Percentiles rank a stretch among this genome's conserved stretches.
Conservation (phyloP, 2,888 invertebrate species). For the Megalurothrips usitatus region DNA sequence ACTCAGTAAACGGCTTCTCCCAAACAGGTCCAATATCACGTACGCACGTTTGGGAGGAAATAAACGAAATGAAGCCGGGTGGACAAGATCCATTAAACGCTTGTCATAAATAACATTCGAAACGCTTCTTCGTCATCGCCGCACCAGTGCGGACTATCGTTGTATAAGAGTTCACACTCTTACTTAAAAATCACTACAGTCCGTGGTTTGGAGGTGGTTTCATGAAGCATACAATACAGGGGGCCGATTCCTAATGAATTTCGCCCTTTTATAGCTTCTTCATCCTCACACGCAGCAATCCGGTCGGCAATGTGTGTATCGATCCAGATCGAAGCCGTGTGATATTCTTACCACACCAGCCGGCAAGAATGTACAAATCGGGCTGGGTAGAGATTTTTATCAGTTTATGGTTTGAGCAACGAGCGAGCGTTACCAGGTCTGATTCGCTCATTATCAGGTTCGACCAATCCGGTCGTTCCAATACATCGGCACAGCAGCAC, state of each 20-base stretch:
- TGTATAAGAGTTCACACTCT: neutral
- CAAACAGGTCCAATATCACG: constrained; percentile 19
- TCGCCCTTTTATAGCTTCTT: no score
- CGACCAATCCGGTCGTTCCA: no score
- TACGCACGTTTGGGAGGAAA: neutral
- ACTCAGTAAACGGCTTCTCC: neutral
- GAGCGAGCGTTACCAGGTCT: no score
- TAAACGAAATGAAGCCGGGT: neutral
- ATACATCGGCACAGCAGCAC: no score
- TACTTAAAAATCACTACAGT: neutral
- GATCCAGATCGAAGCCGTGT: neutral
- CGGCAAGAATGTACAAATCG: neutral
- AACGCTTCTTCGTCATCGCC: neutral
- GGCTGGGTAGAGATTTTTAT: neutral
- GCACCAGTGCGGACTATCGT: neutral
- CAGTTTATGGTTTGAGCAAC: neutral
- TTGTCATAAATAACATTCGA: constrained; percentile 2
- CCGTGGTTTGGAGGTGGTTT: neutral
- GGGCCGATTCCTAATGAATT: neutral
- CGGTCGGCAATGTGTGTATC: neutral
- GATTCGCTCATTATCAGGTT: no score
- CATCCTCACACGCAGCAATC: neutral
- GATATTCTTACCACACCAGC: neutral
- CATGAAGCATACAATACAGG: neutral
- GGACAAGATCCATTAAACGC: constrained; percentile 23